Base-by-base conservation (phyloP, 2,113 vertebrate genomes). In the Thunnus thynnus region DNA sequence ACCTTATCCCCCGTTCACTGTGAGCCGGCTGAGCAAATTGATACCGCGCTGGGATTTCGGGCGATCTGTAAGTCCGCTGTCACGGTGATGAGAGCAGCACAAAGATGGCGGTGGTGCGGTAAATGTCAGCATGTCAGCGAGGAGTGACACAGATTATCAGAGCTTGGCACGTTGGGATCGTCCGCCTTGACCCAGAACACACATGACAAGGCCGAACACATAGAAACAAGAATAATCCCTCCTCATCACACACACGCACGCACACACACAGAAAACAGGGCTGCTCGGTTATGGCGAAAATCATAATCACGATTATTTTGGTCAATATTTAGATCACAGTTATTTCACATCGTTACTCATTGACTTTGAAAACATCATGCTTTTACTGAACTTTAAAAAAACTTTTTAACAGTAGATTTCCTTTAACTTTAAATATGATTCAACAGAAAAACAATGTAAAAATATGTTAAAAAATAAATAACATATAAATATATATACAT, bases 111-210 rank as follows among this genome's bases (percentile, higher is more conserved):
- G 60, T 36, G 11, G 79, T 25, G 82, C 60, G 16, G 76, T 82
- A 89, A 92, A 94, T 92, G 89, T 94, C 91, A 92, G 85, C 72
- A 61, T 77, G 82, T 91, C 91, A 82, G 70, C 17, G 47, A 86
- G 63, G 86, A 87, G 71, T 66, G 82, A 90, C 87, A 85, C 74
- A 1, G 60, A 83, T 80, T 76, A 87, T 78, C 65, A 44, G 41
- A 2, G 52, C 55, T 54, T 47, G 66, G 69, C 66, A 64, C 14
- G 6, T 16, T 27, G 64, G 57, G 47, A 50, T 44, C 8, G 36
- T 72, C 76, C 18, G n/a, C 55, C 58, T 76, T 25, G 25, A 80
- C 66, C 58, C 17, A 10, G 72, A 79, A 78, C 61, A 66, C 58
- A 52, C 61, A 83, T 47, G 85, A 86, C 88, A 86, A 74, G 82